A percentile compares a stretch with the other conserved stretches of the same genome.
Evolutionary conservation across 2,113 vertebrate species (phyloP).

Genomic region (Ariopsis seemanni): DNA sequence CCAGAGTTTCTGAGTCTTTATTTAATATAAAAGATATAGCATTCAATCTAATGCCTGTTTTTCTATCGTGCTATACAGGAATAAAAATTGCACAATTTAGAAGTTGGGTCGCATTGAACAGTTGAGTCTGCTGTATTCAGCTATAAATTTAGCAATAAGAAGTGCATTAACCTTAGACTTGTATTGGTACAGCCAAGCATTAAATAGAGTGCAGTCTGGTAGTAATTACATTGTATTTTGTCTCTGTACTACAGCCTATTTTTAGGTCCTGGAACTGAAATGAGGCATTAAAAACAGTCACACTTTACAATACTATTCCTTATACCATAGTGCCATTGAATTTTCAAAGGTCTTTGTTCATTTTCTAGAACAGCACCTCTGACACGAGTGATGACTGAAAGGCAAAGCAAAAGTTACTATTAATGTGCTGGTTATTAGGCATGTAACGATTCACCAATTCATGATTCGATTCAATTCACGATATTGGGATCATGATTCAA

Average conservation of each 20-base stretch:
- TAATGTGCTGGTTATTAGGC: neutral
- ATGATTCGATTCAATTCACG: too few relatives aligned
- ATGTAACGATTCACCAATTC: too few relatives aligned
- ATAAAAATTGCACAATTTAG: slow-evolving; percentile 11
- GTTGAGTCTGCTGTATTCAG: neutral
- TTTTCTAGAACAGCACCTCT: neutral
- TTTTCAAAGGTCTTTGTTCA: neutral
- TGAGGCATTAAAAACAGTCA: neutral
- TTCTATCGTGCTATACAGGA: neutral
- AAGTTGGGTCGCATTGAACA: neutral
- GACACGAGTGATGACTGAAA: neutral
- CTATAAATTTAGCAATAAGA: neutral
- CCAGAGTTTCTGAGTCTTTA: slow-evolving; percentile 12
- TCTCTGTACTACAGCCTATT: neutral
- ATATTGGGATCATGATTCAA: too few relatives aligned
- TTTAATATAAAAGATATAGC: slow-evolving; percentile 7
- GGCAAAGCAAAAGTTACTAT: neutral
- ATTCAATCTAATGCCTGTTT: neutral
- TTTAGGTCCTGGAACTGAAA: neutral
- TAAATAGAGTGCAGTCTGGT: neutral
- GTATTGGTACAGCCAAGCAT: neutral
- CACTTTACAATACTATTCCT: neutral
- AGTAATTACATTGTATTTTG: neutral
- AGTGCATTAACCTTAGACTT: neutral
- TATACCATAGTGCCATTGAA: neutral